Evolutionary conservation across 2,797 vertebrate genomes (phyloP), one percentile per base, ranked within the genome.

Genomic region (Rhynchotus rufescens): DNA sequence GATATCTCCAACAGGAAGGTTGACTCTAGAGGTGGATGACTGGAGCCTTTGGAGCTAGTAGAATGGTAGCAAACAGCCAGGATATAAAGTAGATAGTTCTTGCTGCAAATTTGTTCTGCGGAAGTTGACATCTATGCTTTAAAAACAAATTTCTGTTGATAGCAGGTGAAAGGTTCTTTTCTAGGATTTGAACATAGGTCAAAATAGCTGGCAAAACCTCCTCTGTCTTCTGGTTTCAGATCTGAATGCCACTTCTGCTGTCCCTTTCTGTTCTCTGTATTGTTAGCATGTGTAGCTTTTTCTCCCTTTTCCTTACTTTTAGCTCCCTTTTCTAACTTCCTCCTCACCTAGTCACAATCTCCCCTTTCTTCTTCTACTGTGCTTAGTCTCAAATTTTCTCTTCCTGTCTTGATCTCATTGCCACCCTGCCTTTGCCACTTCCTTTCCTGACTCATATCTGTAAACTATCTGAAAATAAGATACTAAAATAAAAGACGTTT

Each of bases 231-330:
- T 49, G 47, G 4, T 45, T 80, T 87, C 44, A n/a, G 59, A 32
- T 52, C 4, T 49, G 72, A 86, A 62, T 76, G 32, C 32, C 8
- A 69, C 14, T 60, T 36, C 49, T 3, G 2, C 45, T 65, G 19
- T 7, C 5, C 7, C 3, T 82, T 84, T 79, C 79, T 59, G 26
- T 26, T 72, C 23, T 72, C 15, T 73, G 11, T 62, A 8, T 69
- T 22, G n/a, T 1, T 34, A 3, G 28, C 10, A n/a, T 0, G 0
- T 49, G 7, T 40, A 79, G 47, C 9, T 76, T 34, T 6, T 51
- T 34, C 28, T 52, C 28, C 61, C 61, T 40, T 40, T 38, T 38
- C 52, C 22, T 69, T 69, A 54, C 25, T 62, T 76, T 9, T 47
- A 66, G 4, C 8, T 62, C 16, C 2, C 4, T 16, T 86, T 86